A percentile compares a stretch with the other conserved stretches of the same genome.
phyloP scores from a whole-genome alignment of 2,888 invertebrate genomes.

The Watsonalla cultraria region DNA sequence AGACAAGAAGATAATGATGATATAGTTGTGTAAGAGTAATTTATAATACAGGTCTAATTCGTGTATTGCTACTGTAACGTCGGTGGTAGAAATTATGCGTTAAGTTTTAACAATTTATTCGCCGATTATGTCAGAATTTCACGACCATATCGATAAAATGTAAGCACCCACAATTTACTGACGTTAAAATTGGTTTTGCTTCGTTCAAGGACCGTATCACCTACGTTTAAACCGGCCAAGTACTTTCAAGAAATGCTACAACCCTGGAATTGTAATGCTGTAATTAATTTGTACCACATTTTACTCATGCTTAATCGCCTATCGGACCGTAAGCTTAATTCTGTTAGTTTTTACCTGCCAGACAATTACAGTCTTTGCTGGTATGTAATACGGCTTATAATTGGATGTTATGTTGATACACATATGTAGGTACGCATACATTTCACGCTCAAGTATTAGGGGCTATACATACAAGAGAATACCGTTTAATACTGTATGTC shows the following conservation, averaged over 20 bases:
- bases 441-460: slow-evolving; percentile 38
- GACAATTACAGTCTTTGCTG: neutral
- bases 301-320: neutral
- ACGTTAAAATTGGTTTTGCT: neutral
- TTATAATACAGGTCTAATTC: no score
- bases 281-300: neutral
- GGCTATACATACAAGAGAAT: slow-evolving; percentile 28
- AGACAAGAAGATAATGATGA: no score
- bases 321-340: neutral
- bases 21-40: no score
- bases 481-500: slow-evolving; percentile 42
- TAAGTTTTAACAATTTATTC: neutral
- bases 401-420: slow-evolving; percentile 13
- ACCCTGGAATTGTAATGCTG: neutral
- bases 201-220: neutral
- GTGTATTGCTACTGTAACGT: no score
- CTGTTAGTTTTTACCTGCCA: neutral
- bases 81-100: neutral
- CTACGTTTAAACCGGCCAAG: neutral
- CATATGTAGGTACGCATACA: slow-evolving; percentile 28
- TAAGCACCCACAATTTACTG: neutral
- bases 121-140: neutral
- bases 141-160: neutral
- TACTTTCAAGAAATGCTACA: neutral
- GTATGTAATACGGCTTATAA: slow-evolving; percentile 11